These are phyloP conservation scores for Chaetogeoica ovagalla DNA, from an alignment of 2,888 invertebrate species.

Conservation along the genomic window DNA sequence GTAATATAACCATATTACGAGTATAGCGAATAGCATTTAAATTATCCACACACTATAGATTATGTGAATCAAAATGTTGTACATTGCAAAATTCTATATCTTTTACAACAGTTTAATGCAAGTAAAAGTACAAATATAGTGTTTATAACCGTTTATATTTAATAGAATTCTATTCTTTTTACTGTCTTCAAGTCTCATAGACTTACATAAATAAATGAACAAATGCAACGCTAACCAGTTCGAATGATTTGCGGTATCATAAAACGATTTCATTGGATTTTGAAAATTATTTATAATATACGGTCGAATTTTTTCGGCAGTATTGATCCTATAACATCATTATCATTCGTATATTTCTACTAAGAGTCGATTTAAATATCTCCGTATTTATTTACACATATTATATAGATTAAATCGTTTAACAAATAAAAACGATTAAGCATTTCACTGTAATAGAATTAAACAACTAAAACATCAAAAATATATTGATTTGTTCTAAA, in stretches of 20 bases:
- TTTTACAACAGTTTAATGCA: neutral
- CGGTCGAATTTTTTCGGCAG: too few species aligned
- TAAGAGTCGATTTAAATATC: neutral
- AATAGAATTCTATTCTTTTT: neutral
- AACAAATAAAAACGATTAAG: neutral
- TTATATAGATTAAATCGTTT: neutral
- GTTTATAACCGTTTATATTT: conserved; percentile 1
- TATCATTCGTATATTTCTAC: neutral
- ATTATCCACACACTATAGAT: neutral
- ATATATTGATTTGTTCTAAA: neutral
- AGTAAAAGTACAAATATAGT: neutral
- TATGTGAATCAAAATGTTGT: neutral
- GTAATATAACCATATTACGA: neutral
- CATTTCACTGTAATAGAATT: neutral
- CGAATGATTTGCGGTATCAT: neutral
- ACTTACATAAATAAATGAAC: neutral
- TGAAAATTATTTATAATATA: neutral
- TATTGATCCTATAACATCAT: too few species aligned
- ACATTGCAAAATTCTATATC: neutral
- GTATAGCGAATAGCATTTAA: neutral
- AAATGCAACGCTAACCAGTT: conserved; percentile 32
- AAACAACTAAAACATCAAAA: neutral
- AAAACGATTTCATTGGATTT: conserved; percentile 1
- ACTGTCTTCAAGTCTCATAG: conserved; percentile 12
- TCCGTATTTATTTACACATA: neutral